These are phyloP conservation scores for Carapus acus DNA, from an alignment of 2,797 vertebrate genomes.

Conservation along the genomic window DNA sequence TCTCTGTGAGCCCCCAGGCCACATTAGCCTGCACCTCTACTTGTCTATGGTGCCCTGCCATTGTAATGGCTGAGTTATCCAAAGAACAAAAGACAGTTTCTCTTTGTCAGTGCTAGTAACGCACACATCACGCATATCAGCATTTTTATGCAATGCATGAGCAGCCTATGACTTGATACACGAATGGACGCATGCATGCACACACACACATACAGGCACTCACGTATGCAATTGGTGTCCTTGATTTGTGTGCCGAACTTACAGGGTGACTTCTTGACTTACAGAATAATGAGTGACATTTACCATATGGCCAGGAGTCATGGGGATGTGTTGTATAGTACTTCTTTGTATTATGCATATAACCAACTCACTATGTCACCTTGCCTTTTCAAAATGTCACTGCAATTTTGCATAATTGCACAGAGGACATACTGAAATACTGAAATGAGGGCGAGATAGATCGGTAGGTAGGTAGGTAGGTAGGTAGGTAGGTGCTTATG, in stretches of 20 bases:
- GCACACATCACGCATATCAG: constrained; percentile 15
- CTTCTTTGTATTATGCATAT: constrained; percentile 32
- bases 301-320: constrained; percentile 45
- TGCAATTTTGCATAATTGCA: constrained; percentile 9
- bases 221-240: constrained; percentile 20
- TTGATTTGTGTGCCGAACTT: constrained; percentile 19
- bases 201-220: neutral
- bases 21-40: constrained; percentile 34
- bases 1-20: constrained; percentile 47
- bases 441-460: too few relatives aligned
- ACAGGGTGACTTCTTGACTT: constrained; percentile 48
- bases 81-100: constrained; percentile 41
- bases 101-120: neutral
- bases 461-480: too few relatives aligned
- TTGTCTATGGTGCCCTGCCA: constrained; percentile 38
- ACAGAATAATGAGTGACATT: constrained; percentile 29
- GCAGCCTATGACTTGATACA: constrained; percentile 17
- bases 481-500: too few relatives aligned
- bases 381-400: constrained; percentile 14
- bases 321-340: constrained; percentile 8
- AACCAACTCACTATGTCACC: constrained; percentile 11
- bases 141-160: constrained; percentile 12
- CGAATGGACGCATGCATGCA: constrained; percentile 9
- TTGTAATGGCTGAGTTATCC: constrained; percentile 54
- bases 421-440: neutral